Base-by-base conservation (phyloP, 2,888 invertebrate genomes). In the Cotesia congregata region DNA sequence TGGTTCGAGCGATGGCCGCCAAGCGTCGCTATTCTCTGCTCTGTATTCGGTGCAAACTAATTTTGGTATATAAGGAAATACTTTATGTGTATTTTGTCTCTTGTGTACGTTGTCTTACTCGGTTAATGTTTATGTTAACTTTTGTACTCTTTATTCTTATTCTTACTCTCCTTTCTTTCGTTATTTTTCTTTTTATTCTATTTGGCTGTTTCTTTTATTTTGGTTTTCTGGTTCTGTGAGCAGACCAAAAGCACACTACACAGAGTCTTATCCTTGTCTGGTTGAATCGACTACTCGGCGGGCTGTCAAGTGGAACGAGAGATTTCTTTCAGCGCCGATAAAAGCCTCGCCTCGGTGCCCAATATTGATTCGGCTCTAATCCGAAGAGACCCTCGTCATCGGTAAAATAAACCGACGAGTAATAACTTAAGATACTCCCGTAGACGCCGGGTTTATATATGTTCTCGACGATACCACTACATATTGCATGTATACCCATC, bases 321-420 rank as follows among this genome's bases (percentile, higher is more conserved):
- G 84, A 86, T 86, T 88, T 88, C 87, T 86, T 87, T 87, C 87
- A 84, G 81, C 83, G 81, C 83, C 86, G 88, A 88, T 88, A 88
- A 88, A 89, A 88, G 87, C 82, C 79, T 83, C 85, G 87, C 86
- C 82, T 85, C 86, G 83, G 85, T 86, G 87, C 87, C 86, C 89
- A 88, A 89, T 89, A 89, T 89, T 89, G 89, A 89, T 89, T 89
- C 86, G 86, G 83, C 86, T 88, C 86, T 88, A 88, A 89, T 89
- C 88, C 86, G 86, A 84, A 85, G 86, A 83, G 77, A 82, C 80
- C 81, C 79, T 80, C 84, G 85, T 84, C 85, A 83, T 85, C 85
- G 85, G 83, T 85, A 86, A 87, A 87, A 88, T 88, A 87, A 87
- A 87, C 87, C 85, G 83, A 79, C 84, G 83, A 86, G 86, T 85